Evolutionary conservation across 2,888 invertebrate genomes (phyloP).

Genomic region (Drosophila formosana): DNA sequence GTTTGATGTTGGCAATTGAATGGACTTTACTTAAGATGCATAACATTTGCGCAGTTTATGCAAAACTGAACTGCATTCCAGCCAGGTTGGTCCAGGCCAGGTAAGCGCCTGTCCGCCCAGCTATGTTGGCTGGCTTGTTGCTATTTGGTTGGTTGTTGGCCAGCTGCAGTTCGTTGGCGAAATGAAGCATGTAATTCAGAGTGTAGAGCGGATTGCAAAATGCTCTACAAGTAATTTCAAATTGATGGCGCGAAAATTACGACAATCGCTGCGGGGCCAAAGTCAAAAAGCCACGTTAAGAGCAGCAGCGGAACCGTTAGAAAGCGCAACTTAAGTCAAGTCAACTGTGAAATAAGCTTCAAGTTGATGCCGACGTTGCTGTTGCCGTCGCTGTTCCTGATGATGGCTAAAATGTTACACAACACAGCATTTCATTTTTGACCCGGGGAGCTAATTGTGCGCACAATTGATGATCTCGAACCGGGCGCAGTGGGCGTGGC

Average conservation of each 20-base stretch:
- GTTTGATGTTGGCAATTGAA: conserved; percentile 40
- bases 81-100: conserved; percentile 24
- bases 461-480: conserved; percentile 60
- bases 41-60: conserved; percentile 74
- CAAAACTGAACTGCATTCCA: conserved; percentile 54
- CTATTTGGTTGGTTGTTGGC: conserved; percentile 8
- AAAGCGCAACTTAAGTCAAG: conserved; percentile 49
- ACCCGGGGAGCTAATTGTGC: conserved; percentile 75
- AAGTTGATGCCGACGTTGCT: conserved; percentile 10
- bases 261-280: conserved; percentile 70
- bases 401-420: conserved; percentile 60
- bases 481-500: conserved; percentile 53
- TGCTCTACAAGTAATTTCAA: conserved; percentile 71
- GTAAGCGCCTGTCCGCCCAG: conserved; percentile 2
- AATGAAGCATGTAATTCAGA: conserved; percentile 78
- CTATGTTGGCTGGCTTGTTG: not conserved
- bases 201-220: conserved; percentile 44
- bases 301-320: conserved; percentile 66
- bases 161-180: conserved; percentile 51
- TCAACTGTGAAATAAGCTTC: conserved; percentile 78
- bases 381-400: conserved; percentile 30
- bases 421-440: conserved; percentile 43
- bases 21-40: conserved; percentile 64
- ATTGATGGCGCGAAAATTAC: conserved; percentile 83
- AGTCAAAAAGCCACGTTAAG: conserved; percentile 58